phyloP scores from a whole-genome alignment of 2,797 vertebrate species.

The Karalla daura region DNA sequence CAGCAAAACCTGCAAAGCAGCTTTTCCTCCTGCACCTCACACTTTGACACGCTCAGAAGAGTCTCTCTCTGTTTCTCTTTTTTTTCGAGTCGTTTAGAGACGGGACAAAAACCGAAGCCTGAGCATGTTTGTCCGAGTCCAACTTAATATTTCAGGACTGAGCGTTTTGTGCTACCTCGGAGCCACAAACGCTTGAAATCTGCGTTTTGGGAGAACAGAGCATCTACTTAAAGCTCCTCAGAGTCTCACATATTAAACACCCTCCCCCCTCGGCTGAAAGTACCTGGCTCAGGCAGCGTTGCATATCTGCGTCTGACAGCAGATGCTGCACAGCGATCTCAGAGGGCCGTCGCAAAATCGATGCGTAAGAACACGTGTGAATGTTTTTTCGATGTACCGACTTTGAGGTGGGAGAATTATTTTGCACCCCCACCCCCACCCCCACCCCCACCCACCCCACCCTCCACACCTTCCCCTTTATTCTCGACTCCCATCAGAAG shows the following conservation, averaged over 20 bases:
- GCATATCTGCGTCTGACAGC: conserved; percentile 19
- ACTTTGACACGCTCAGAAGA: conserved; percentile 1
- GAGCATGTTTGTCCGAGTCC: conserved; percentile 22
- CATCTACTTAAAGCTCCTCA: conserved; percentile 16
- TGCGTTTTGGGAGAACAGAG: conserved; percentile 6
- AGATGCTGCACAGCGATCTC: not conserved
- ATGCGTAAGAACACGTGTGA: not conserved
- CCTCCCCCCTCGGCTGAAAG: not conserved
- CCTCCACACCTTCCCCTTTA: too few species aligned
- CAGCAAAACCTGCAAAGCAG: conserved; percentile 11
- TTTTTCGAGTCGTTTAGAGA: conserved; percentile 3
- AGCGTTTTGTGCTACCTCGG: conserved; percentile 25
- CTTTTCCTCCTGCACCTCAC: conserved; percentile 16
- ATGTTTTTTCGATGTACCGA: not conserved
- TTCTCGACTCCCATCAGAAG: not conserved
- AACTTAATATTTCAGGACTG: conserved; percentile 55
- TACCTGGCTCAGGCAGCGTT: not conserved
- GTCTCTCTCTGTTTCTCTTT: too few species aligned
- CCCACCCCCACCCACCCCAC: too few species aligned
- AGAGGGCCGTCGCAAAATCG: not conserved
- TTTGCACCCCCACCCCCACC: too few species aligned
- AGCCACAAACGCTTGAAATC: conserved; percentile 13
- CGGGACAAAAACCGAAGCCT: conserved; percentile 14
- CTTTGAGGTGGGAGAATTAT: not conserved
- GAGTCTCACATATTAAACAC: not conserved